Conservation (phyloP, 2,888 invertebrate species). For the Shargacucullia verbasci region DNA sequence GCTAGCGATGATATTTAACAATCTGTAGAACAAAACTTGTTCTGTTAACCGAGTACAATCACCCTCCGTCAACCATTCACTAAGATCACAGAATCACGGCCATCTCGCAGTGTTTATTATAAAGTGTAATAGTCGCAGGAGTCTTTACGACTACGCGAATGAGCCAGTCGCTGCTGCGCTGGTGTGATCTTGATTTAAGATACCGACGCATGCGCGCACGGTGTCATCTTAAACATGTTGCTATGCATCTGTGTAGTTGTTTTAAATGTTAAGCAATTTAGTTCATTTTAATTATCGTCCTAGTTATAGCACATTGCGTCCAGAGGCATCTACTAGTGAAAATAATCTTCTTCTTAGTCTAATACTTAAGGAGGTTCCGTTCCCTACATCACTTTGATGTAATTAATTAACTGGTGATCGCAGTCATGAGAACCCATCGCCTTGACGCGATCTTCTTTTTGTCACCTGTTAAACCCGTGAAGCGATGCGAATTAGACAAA, state of each 20-base stretch:
- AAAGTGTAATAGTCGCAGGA: constrained; percentile 64
- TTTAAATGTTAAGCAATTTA: background rate
- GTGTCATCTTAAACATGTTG: constrained; percentile 45
- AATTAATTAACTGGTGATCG: too few relatives aligned
- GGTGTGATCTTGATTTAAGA: constrained; percentile 55
- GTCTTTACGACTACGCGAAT: constrained; percentile 68
- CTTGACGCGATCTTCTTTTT: too few relatives aligned
- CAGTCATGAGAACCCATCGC: too few relatives aligned
- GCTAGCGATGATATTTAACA: constrained; percentile 43
- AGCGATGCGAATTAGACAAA: too few relatives aligned
- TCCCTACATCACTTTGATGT: too few relatives aligned
- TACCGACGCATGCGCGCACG: constrained; percentile 32
- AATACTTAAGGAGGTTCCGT: too few relatives aligned
- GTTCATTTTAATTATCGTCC: background rate
- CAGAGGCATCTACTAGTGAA: too few relatives aligned
- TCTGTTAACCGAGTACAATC: constrained; percentile 42
- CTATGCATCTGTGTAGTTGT: constrained; percentile 20
- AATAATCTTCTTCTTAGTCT: too few relatives aligned
- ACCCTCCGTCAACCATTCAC: constrained; percentile 37
- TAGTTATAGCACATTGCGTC: background rate
- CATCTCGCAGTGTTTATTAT: constrained; percentile 56
- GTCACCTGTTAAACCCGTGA: too few relatives aligned
- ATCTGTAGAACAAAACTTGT: constrained; percentile 24
- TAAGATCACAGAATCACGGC: constrained; percentile 42
- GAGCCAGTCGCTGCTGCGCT: constrained; percentile 53